Conservation (phyloP, 2,797 vertebrate genomes). For the Sebastiscus albofasciatus region DNA sequence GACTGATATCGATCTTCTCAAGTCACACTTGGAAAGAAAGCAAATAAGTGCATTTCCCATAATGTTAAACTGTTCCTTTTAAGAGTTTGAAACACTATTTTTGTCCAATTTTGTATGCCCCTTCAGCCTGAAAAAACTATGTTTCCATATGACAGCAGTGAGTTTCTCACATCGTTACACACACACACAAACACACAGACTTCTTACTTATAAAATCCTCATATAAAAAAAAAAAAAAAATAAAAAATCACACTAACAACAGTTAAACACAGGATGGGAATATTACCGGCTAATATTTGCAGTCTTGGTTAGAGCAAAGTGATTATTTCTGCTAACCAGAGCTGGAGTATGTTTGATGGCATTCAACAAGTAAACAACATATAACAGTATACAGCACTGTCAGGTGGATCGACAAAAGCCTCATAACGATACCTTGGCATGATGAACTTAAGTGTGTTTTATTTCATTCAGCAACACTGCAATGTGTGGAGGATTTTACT, state of each 20-base stretch:
- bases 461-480: background rate
- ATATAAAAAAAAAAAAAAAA: background rate
- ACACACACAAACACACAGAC: background rate
- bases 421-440: constrained; percentile 43
- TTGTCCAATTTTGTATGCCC: background rate
- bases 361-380: constrained; percentile 46
- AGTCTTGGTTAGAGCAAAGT: constrained; percentile 54
- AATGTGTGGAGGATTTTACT: constrained; percentile 10
- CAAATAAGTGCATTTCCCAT: background rate
- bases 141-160: constrained; percentile 40
- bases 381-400: constrained; percentile 16
- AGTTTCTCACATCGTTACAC: background rate
- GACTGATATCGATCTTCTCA: background rate
- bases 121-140: background rate
- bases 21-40: background rate
- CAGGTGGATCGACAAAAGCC: constrained; percentile 21
- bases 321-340: constrained; percentile 55
- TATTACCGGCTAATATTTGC: background rate
- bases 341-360: constrained; percentile 36
- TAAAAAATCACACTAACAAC: constrained; percentile 28
- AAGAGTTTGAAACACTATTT: background rate
- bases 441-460: constrained; percentile 24
- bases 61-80: background rate
- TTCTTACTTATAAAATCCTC: background rate
- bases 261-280: constrained; percentile 32